A percentile compares a stretch with the other conserved stretches of the same genome.
Conservation (phyloP, 2,888 invertebrate species). For the Drosophila tripunctata region DNA sequence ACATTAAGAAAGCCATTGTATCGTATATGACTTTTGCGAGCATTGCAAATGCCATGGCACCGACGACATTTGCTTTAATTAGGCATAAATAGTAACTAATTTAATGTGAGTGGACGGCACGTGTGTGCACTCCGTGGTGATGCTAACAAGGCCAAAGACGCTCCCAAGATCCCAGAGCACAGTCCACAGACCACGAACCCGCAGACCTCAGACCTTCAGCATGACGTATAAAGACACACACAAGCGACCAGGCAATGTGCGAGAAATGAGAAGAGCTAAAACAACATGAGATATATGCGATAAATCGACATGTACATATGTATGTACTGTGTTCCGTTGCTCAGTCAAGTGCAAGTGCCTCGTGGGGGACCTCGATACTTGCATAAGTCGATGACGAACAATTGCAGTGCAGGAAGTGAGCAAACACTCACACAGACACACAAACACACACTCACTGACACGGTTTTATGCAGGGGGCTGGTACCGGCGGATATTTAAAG, state of each 20-base stretch:
- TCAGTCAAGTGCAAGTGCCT: constrained; percentile 30
- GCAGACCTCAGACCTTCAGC: constrained; percentile 3
- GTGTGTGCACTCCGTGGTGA: constrained; percentile 38
- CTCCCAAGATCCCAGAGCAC: background rate
- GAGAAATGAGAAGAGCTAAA: constrained; percentile 14
- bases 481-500: constrained; percentile 1
- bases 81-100: constrained; percentile 55
- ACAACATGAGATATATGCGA: constrained; percentile 16
- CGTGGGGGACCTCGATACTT: constrained; percentile 22
- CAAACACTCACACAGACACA: background rate
- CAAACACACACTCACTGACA: background rate
- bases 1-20: constrained; percentile 37
- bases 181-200: background rate
- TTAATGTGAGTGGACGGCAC: constrained; percentile 50
- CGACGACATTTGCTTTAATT: constrained; percentile 42
- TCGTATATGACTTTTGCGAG: constrained; percentile 25
- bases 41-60: constrained; percentile 16
- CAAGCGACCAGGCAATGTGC: constrained; percentile 13
- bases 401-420: constrained; percentile 36
- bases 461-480: background rate
- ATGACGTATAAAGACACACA: background rate
- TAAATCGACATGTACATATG: background rate
- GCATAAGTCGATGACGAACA: constrained; percentile 37
- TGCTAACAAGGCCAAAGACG: constrained; percentile 14
- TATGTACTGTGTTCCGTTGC: constrained; percentile 16